Evolutionary conservation across 2,888 invertebrate genomes (phyloP), one percentile per base, ranked within the genome.

Genomic region (Napeogenes inachia): DNA sequence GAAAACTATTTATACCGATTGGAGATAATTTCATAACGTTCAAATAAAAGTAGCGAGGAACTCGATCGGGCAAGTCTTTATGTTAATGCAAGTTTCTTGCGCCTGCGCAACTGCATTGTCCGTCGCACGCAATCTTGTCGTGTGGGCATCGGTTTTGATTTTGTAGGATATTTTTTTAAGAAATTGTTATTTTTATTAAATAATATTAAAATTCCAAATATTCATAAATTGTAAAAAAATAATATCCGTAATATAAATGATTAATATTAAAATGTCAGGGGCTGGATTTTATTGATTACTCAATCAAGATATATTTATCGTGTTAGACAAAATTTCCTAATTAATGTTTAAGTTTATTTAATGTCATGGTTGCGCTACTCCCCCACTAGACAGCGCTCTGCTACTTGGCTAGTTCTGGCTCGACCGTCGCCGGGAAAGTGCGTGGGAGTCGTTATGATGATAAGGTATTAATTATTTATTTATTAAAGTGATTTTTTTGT

Each of bases 101-200:
- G 59, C 68, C 62, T 65, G 69, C 70, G 68, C 66, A 64, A 66
- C 60, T 65, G 63, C 68, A 66, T 69, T 69, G 68, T 69, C 56
- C 61, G 45, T 58, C 54, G 70, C 75, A 76, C 78, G 76, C 78
- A 76, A 77, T 69, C 64, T 2, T 35, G n/a, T 72, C 69, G 64
- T 66, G 71, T 68, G 68, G 60, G 72, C 68, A 70, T 59, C 55
- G 13, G 54, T 64, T 57, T 21, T 33, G 32, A 38, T 32, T 32
- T 54, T 53, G 13, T 3, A 45, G 68, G 63, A 66, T 54, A 42
- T 59, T 56, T 33, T n/a, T n/a, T 6, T 4, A 54, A 13, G 12
- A 30, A 32, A 47, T 10, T 10, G 21, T 21, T 21, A 21, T 21
- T 21, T 3, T 45, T 45, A 0, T 5, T 47, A 5, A 13, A 21